Evolutionary conservation across 2,113 vertebrate genomes (phyloP), one percentile per base, ranked within the genome.

Genomic region (Seriola rivoliana): DNA sequence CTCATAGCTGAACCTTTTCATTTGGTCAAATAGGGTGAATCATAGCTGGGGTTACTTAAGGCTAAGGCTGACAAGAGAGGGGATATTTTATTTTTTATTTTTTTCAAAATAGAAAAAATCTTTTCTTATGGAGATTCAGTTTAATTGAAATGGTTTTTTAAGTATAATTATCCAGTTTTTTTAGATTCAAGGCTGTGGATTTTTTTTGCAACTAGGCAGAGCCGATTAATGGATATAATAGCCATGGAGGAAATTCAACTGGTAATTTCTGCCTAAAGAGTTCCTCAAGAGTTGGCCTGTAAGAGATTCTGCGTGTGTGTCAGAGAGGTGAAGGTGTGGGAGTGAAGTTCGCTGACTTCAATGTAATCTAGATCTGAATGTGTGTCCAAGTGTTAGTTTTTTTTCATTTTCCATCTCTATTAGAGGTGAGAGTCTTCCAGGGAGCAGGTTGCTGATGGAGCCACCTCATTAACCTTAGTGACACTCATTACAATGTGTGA

Each of bases 381-480:
- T 71, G 62, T 69, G 34, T 59, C 54, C 21, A 4, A 66, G 40
- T 74, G 40, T 67, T 77, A 0, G 32, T 42, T 23, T 34, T 75
- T 12, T 9, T 12, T 11, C 17, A 23, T 69, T 59, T 66, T 32
- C 55, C 36, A 7, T 77, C 44, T 88, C 60, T 77, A 63, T 85
- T 84, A 62, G 59, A 40, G 71, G 57, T 66, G 34, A 60, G 46
- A 69, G 75, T 81, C 68, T 82, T 48, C 21, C 54, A 72, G 40
- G 75, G 73, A 75, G 25, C 21, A 12, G 66, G 83, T 58, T 42
- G 36, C 59, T 9, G 23, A 64, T 65, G 78, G 76, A 88, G 29
- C 71, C 75, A 71, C 73, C 89, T 90, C 87, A 92, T 93, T 94
- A 93, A 93, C 92, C 92, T 92, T 62, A 69, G 86, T 52, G 80